Percentiles rank a stretch among this genome's conserved stretches.
phyloP scores from a whole-genome alignment of 2,797 vertebrate species.

The Hemitrygon akajei region DNA sequence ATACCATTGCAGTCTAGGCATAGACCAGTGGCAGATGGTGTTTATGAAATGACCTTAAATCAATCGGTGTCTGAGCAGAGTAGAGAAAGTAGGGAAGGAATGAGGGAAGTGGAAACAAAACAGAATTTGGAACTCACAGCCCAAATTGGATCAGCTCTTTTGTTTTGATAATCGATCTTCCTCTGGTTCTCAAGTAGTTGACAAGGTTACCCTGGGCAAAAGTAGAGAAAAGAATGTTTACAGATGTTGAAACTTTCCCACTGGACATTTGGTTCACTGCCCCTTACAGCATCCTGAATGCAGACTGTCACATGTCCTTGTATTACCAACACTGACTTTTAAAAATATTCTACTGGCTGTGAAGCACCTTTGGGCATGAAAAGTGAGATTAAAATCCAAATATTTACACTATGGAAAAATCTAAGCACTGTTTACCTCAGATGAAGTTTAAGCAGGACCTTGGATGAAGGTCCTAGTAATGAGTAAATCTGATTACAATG shows the following conservation, averaged over 20 bases:
- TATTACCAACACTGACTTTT: background rate
- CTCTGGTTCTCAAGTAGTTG: slow-evolving; percentile 75
- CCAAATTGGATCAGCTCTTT: slow-evolving; percentile 70
- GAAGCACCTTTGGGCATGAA: too few species aligned
- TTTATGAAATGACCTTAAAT: background rate
- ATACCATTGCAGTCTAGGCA: background rate
- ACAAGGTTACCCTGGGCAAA: slow-evolving; percentile 76
- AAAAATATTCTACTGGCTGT: background rate
- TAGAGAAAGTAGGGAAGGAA: background rate
- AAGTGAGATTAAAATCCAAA: background rate
- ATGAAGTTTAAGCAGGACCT: background rate
- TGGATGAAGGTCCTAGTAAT: background rate
- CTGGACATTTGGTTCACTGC: too few species aligned
- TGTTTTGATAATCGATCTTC: slow-evolving; percentile 57
- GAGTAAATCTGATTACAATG: background rate
- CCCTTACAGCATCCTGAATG: background rate
- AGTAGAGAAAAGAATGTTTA: background rate
- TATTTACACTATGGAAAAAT: background rate
- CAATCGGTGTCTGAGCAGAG: background rate
- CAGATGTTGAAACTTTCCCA: background rate
- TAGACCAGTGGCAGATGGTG: background rate
- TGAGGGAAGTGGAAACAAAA: background rate
- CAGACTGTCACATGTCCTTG: background rate
- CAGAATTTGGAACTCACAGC: slow-evolving; percentile 63
- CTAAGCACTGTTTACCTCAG: background rate